Percentiles rank a stretch among this genome's conserved stretches.
Evolutionary conservation across 2,888 invertebrate genomes (phyloP).

Genomic region (Spatulosminthurus flaviceps): DNA sequence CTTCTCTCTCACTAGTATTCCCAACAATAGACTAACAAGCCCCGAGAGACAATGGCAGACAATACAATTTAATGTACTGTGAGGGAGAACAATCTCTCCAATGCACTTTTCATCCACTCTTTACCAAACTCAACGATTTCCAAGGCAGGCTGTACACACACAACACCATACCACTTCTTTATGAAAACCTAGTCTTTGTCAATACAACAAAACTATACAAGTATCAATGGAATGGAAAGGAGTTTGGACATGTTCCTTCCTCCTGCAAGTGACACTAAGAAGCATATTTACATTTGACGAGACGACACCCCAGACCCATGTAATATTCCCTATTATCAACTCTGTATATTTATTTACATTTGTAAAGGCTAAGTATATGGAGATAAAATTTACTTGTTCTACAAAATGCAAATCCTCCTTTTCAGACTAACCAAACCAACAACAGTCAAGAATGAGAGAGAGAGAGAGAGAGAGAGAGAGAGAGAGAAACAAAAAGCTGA

Average conservation of each 20-base stretch:
- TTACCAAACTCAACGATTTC: too few species aligned
- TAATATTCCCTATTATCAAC: not conserved
- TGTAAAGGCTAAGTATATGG: slow-evolving; percentile 29
- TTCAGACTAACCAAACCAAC: too few species aligned
- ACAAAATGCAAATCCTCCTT: slow-evolving; percentile 20
- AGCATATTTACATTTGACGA: not conserved
- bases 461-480: too few species aligned
- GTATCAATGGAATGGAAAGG: too few species aligned
- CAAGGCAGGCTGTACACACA: too few species aligned
- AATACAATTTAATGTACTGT: slow-evolving; percentile 30
- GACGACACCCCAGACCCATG: slow-evolving; percentile 5
- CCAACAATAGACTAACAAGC: slow-evolving; percentile 34
- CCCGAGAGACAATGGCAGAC: slow-evolving; percentile 12
- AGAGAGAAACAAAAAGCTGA: too few species aligned
- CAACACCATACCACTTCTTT: not conserved
- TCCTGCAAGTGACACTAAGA: not conserved
- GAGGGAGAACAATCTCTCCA: slow-evolving; percentile 21
- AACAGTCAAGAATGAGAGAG: too few species aligned
- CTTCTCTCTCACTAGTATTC: slow-evolving; percentile 17
- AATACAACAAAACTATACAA: too few species aligned
- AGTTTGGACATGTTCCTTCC: too few species aligned
- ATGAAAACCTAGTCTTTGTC: not conserved
- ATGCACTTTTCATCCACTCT: not conserved
- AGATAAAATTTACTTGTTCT: slow-evolving; percentile 9
- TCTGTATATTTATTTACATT: slow-evolving; percentile 23